A percentile compares a stretch with the other conserved stretches of the same genome.
phyloP scores from a whole-genome alignment of 2,797 vertebrate genomes.

The Adrianichthys oophorus region DNA sequence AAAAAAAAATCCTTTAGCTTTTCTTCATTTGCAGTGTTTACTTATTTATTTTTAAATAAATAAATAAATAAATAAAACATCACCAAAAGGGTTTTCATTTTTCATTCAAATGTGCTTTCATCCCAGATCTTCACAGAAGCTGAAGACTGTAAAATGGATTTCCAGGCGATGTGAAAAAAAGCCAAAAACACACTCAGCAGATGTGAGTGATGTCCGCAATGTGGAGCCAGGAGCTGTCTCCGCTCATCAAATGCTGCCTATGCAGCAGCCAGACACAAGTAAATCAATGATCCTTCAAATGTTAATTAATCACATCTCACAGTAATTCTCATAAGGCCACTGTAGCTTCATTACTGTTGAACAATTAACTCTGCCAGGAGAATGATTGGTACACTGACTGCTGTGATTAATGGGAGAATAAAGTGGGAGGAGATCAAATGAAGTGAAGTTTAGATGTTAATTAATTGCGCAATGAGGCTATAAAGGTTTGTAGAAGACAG shows the following conservation, averaged over 20 bases:
- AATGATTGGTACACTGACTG: conserved; percentile 47
- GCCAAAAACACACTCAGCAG: not conserved
- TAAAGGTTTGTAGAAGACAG: conserved; percentile 21
- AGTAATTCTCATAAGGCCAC: conserved; percentile 63
- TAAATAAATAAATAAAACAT: too few relatives aligned
- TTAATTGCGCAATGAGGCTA: conserved; percentile 43
- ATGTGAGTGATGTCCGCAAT: not conserved
- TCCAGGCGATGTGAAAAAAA: not conserved
- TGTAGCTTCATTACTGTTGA: conserved; percentile 64
- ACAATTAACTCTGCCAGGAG: conserved; percentile 67
- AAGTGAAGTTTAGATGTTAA: conserved; percentile 53
- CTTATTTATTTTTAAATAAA: too few relatives aligned
- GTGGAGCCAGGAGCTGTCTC: conserved; percentile 26
- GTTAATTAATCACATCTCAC: conserved; percentile 71
- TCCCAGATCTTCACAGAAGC: too few relatives aligned
- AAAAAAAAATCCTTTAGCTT: too few relatives aligned
- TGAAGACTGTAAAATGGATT: not conserved
- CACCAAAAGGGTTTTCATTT: too few relatives aligned
- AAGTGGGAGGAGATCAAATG: conserved; percentile 39
- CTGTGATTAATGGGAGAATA: conserved; percentile 58
- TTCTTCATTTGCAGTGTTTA: too few relatives aligned
- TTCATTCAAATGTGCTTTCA: too few relatives aligned
- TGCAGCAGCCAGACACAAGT: conserved; percentile 53
- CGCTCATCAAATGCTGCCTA: conserved; percentile 45
- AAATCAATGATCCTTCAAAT: conserved; percentile 70